A percentile compares a stretch with the other conserved stretches of the same genome.
Evolutionary conservation across 1,140 invertebrate species (phyloP).

Genomic region (Hypothenemus hampei): DNA sequence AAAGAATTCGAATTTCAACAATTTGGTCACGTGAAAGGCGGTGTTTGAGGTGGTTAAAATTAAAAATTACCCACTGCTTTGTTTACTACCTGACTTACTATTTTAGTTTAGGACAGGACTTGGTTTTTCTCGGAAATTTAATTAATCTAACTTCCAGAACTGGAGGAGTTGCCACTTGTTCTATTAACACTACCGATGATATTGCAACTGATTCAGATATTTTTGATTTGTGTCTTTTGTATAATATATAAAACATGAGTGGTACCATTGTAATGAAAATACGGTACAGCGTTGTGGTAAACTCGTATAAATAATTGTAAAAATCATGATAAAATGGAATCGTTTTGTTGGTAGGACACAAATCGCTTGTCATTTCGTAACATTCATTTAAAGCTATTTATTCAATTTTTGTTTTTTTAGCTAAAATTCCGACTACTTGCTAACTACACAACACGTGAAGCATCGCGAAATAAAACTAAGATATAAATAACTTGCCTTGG

Average conservation of each 20-base stretch:
- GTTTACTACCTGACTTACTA: slow-evolving; percentile 9
- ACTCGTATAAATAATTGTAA: slow-evolving; percentile 4
- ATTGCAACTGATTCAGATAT: not conserved
- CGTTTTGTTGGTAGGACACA: slow-evolving; percentile 5
- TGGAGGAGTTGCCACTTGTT: not conserved
- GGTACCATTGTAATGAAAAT: slow-evolving; percentile 9
- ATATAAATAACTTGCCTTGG: slow-evolving; percentile 28
- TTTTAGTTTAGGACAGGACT: slow-evolving; percentile 16
- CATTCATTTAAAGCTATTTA: not conserved
- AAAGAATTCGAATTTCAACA: not conserved
- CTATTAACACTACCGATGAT: not conserved
- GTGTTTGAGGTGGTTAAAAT: too few species aligned
- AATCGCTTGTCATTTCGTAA: slow-evolving; percentile 18
- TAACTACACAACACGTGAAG: slow-evolving; percentile 9
- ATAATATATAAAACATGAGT: slow-evolving; percentile 12
- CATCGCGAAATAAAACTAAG: slow-evolving; percentile 20
- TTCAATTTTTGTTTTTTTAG: not conserved
- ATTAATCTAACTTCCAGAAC: slow-evolving; percentile 6
- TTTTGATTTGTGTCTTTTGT: slow-evolving; percentile 12
- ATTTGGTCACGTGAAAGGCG: too few species aligned
- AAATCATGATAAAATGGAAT: slow-evolving; percentile 1
- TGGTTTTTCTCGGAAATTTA: slow-evolving; percentile 18
- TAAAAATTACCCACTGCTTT: not conserved
- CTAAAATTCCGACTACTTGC: not conserved
- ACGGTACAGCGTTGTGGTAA: slow-evolving; percentile 7